Evolutionary conservation across 2,797 vertebrate genomes (phyloP).

Genomic region (Poeciliopsis gracilis): DNA sequence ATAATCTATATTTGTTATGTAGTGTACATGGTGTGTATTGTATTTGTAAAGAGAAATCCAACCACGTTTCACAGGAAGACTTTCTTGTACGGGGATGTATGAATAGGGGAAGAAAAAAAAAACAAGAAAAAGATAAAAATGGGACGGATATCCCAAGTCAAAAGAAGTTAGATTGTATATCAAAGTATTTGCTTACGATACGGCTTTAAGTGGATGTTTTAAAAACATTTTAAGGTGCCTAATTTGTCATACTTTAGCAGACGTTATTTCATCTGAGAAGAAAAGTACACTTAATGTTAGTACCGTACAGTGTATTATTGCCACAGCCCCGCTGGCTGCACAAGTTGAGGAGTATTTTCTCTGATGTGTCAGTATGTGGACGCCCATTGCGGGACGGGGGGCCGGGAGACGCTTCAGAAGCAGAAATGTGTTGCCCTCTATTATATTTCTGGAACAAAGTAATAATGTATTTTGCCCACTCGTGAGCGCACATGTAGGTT

Average conservation of each 20-base stretch:
- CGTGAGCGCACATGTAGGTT: constrained; percentile 76
- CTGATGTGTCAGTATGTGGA: constrained; percentile 75
- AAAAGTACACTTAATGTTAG: constrained; percentile 74
- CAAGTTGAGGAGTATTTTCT: constrained; percentile 77
- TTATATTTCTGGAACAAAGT: constrained; percentile 69
- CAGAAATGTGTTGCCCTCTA: constrained; percentile 74
- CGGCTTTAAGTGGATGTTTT: constrained; percentile 80
- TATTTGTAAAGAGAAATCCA: constrained; percentile 80
- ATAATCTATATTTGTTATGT: constrained; percentile 82
- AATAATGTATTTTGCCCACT: constrained; percentile 69
- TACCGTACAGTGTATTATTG: constrained; percentile 76
- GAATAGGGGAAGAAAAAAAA: constrained; percentile 41
- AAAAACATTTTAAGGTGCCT: constrained; percentile 81
- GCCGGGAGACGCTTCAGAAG: constrained; percentile 76
- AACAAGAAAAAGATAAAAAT: constrained; percentile 47
- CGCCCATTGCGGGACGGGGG: constrained; percentile 54
- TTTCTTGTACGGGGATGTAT: constrained; percentile 69
- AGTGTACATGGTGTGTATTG: constrained; percentile 82
- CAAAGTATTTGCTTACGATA: constrained; percentile 80
- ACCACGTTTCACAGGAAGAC: constrained; percentile 76
- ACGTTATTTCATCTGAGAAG: constrained; percentile 75
- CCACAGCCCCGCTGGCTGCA: constrained; percentile 79
- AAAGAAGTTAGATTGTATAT: constrained; percentile 80
- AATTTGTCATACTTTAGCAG: constrained; percentile 79
- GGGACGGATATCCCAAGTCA: constrained; percentile 56